phyloP scores from a whole-genome alignment of 1,140 invertebrate species.

The Bombyx mori region DNA sequence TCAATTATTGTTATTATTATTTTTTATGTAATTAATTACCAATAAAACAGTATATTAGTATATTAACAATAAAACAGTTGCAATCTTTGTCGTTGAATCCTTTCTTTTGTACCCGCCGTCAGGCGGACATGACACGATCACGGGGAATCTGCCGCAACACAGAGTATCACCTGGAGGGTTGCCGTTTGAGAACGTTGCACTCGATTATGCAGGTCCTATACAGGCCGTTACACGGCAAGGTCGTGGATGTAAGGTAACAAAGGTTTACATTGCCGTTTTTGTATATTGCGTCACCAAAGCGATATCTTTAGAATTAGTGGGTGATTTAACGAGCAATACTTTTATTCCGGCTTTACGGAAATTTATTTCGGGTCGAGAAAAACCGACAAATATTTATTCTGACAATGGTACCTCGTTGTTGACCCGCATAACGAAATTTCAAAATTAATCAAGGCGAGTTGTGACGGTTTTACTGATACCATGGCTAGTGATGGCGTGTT shows the following conservation, averaged over 20 bases:
- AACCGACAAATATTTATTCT: conserved; percentile 9
- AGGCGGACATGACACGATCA: neutral
- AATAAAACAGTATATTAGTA: too few relatives aligned
- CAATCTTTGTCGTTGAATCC: too few relatives aligned
- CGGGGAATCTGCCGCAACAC: conserved; percentile 17
- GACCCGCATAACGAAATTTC: conserved; percentile 8
- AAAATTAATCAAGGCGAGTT: conserved; percentile 6
- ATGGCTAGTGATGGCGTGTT: conserved; percentile 8
- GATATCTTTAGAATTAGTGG: too few relatives aligned
- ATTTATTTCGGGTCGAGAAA: too few relatives aligned
- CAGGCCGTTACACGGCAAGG: conserved; percentile 21
- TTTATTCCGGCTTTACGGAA: too few relatives aligned
- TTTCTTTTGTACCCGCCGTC: too few relatives aligned
- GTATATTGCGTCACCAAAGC: too few relatives aligned
- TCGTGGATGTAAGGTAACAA: conserved; percentile 18
- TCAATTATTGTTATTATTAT: too few relatives aligned
- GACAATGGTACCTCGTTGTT: conserved; percentile 17
- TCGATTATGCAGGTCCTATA: conserved; percentile 41
- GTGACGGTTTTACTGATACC: conserved; percentile 7
- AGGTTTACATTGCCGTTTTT: conserved; percentile 13
- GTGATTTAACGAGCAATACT: too few relatives aligned
- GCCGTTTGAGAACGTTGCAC: conserved; percentile 14
- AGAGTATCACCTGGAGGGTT: conserved; percentile 14
- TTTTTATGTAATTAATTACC: too few relatives aligned
- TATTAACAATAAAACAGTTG: too few relatives aligned